Base-by-base conservation (phyloP, 2,113 vertebrate species). In the Mixornis gularis region DNA sequence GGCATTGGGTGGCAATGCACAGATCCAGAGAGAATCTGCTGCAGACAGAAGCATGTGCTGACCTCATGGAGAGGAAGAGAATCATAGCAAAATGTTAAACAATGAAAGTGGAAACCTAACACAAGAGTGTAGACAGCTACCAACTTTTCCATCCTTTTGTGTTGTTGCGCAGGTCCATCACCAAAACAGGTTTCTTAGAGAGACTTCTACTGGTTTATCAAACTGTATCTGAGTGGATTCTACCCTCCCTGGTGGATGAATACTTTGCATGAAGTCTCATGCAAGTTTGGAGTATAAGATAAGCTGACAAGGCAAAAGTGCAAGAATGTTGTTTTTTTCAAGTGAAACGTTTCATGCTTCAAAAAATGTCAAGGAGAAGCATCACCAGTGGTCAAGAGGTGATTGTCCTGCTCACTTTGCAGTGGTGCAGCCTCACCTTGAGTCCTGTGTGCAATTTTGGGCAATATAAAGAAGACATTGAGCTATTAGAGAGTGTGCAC, bases 371-470 rank as follows among this genome's bases (percentile, higher is more conserved):
- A 60, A 43, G 18, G 55, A 64, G 22, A 36, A 77, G 44, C 32
- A 59, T 76, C 0, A 0, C 27, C 32, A 38, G 0, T 68, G 44
- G 22, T 59, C 38, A 44, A 52, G 53, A 76, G 27, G 17, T 6
- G 53, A 51, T 19, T 32, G 22, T 77, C 71, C 71, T 44, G 17
- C 53, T 85, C 12, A 2, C 30, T 74, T 41, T 68, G 62, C 52
- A 36, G 21, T 17, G 11, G 26, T 43, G 32, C 26, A 76, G 62
- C 26, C 53, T 59, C 22, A 9, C 22, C 38, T 59, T 32, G 32
- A 68, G 22, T 59, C 9, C 21, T 44, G 32, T 76, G 53, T 59
- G 38, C 71, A 51, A 17, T 51, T 59, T 68, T 59, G 36, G 26
- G 44, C 17, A 76, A 44, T n/a, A n/a, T 38, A 77, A 68, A 44